Base-by-base conservation (phyloP, 2,113 vertebrate species). In the Megalops atlanticus region DNA sequence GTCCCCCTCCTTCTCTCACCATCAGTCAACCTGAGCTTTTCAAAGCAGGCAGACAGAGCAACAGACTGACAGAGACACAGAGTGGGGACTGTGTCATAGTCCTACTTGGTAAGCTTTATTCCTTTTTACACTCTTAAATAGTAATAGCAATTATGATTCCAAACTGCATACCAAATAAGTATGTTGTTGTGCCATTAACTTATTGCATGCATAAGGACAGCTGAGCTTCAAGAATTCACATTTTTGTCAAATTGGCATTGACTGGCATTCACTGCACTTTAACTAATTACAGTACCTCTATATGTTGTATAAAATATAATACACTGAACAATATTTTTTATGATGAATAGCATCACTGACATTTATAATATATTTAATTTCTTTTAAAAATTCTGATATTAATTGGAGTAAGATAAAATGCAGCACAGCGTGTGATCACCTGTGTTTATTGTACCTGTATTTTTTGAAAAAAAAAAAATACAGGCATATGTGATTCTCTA, bases 31-130 rank as follows among this genome's bases (percentile, higher is more conserved):
- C 45, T 75, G 82, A 88, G 27, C 68, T 85, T 86, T 85, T 85
- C 64, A 78, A 76, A 82, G 84, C 85, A 85, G 81, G 89, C 89
- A 88, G 90, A 14, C 76, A 21, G 52, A 84, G 74, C 54, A 78
- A 81, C 84, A 86, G 75, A 85, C 84, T 86, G 85, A 75, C 21
- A 86, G n/a, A 33, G 35, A 47, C 43, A 81, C 79, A 81, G 86
- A 90, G 84, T 68, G 81, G 86, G 72, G 73, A 77, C 47, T 8
- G 74, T 84, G 43, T 76, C 68, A 82, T 75, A 86, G 75, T 69
- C 84, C 78, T 78, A 87, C 92, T 93, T 81, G 89, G 91, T 91
- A 47, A 0, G 58, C 33, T 74, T 71, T 38, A 40, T 21, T 24
- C 39, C 80, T 45, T 49, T 2, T 78, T 47, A 1, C 35, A 27